Evolutionary conservation across 2,113 vertebrate species (phyloP), one percentile per base, ranked within the genome.

Genomic region (Albula goreensis): DNA sequence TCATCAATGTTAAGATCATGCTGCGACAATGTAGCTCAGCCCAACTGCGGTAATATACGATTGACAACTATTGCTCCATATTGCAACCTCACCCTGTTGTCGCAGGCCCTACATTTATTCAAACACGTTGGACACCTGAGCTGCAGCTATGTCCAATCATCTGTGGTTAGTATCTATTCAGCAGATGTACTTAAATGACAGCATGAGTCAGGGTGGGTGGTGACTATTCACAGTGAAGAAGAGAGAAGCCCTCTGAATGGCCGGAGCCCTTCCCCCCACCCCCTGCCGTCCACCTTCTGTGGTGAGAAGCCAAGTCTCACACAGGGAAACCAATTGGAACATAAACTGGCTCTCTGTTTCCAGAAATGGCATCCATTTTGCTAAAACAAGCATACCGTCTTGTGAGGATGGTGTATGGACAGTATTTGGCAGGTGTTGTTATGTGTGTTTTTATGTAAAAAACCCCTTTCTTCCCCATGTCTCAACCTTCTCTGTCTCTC

Each of bases 401-500:
- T 74, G 70, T 31, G n/a, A 10, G 22, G n/a, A 17, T 7, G n/a
- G 5, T 31, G 70, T 22, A 31, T 10, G 9, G 22, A 74, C 70
- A 31, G 70, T 31, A 9, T 74, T n/a, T 74, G 19, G 22, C 25
- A 19, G 66, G n/a, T 74, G 66, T 31, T 74, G 70, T 74, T 74
- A 31, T 13, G 5, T 79, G 77, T 79, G 50, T 7, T 85, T 52
- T 85, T 25, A 80, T 60, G 51, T 48, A 2, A 60, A 85, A 51
- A 63, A 41, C 4, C 77, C 50, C 6, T 57, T 53, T 19, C 10
- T 53, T 22, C n/a, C 41, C 17, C 79, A 22, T 51, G 31, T 60
- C 12, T 80, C 74, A 63, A 48, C 48, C 78, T 57, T 91, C 66
- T 93, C 87, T 92, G 22, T 94, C 85, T 94, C 91, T 92, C 86